These are phyloP conservation scores for Tinamus guttatus DNA, from an alignment of 2,113 vertebrate genomes.

Conservation along the genomic window DNA sequence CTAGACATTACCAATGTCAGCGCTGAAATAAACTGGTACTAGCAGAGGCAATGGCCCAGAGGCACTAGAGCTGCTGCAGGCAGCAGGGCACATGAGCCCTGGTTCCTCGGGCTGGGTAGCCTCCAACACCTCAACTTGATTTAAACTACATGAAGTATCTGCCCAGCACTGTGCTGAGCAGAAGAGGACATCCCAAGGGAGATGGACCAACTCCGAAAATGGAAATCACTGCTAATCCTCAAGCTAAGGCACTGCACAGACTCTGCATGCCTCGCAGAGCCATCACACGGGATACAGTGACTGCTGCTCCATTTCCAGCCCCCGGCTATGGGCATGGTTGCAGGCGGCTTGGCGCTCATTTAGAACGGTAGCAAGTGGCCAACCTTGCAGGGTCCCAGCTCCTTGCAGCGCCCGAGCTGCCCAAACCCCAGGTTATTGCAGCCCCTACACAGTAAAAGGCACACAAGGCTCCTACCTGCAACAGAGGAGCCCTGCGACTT, in stretches of 20 bases:
- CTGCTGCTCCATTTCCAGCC: too few species aligned
- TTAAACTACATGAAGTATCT: background rate
- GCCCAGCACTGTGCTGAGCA: fast-evolving
- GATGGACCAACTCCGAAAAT: fast-evolving
- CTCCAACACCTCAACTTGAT: too few species aligned
- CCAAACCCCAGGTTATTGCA: too few species aligned
- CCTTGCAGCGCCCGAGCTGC: background rate
- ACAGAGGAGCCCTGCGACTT: background rate
- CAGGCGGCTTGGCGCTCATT: background rate
- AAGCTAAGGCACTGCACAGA: background rate
- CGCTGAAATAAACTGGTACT: background rate
- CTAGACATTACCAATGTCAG: background rate
- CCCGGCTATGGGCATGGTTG: too few species aligned
- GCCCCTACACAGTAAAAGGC: too few species aligned
- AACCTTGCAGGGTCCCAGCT: background rate
- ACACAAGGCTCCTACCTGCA: too few species aligned
- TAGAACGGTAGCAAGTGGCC: background rate
- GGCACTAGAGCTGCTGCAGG: background rate
- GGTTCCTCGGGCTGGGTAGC: background rate
- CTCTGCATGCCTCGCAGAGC: too few species aligned
- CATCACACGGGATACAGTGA: too few species aligned
- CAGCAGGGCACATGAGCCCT: background rate
- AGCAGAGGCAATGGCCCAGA: background rate
- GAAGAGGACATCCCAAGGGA: background rate
- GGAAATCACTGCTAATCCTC: background rate